phyloP scores from a whole-genome alignment of 1,140 invertebrate genomes.

The Eumeta japonica region DNA sequence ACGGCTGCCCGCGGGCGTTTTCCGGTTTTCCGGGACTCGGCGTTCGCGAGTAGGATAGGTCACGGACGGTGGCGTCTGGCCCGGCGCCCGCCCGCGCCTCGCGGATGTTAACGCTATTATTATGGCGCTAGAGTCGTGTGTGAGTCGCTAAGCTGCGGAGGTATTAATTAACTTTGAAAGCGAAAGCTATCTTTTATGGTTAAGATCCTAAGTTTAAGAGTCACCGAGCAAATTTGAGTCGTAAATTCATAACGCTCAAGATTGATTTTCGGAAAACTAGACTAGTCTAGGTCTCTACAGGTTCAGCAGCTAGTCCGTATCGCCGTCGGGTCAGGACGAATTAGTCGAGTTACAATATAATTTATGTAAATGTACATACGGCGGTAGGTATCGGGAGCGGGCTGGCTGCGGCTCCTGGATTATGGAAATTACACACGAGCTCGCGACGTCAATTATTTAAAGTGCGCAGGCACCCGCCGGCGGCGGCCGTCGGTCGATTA shows the following conservation, averaged over 20 bases:
- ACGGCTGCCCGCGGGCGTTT: constrained; percentile 23
- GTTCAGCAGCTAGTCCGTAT: constrained; percentile 34
- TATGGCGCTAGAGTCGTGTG: too few relatives aligned
- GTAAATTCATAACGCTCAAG: constrained; percentile 21
- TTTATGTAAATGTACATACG: constrained; percentile 50
- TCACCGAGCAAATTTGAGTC: constrained; percentile 53
- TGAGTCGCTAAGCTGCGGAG: too few relatives aligned
- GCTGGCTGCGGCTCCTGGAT: too few relatives aligned
- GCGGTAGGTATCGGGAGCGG: too few relatives aligned
- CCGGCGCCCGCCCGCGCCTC: constrained; percentile 9
- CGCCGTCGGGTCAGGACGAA: constrained; percentile 50
- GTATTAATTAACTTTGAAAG: too few relatives aligned
- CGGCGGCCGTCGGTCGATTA: too few relatives aligned
- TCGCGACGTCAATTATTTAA: too few relatives aligned
- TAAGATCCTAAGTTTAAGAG: constrained; percentile 11
- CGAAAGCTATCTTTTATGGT: too few relatives aligned
- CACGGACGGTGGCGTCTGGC: constrained; percentile 37
- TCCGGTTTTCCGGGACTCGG: constrained; percentile 49
- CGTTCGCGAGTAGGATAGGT: constrained; percentile 56
- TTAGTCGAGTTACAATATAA: constrained; percentile 53
- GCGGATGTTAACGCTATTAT: constrained; percentile 21
- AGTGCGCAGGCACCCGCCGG: too few relatives aligned
- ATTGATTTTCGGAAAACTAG: constrained; percentile 10
- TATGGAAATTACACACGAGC: too few relatives aligned
- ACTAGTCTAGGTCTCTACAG: constrained; percentile 31